These are phyloP conservation scores for Buteo buteo DNA, from an alignment of 2,113 vertebrate species.

Conservation along the genomic window DNA sequence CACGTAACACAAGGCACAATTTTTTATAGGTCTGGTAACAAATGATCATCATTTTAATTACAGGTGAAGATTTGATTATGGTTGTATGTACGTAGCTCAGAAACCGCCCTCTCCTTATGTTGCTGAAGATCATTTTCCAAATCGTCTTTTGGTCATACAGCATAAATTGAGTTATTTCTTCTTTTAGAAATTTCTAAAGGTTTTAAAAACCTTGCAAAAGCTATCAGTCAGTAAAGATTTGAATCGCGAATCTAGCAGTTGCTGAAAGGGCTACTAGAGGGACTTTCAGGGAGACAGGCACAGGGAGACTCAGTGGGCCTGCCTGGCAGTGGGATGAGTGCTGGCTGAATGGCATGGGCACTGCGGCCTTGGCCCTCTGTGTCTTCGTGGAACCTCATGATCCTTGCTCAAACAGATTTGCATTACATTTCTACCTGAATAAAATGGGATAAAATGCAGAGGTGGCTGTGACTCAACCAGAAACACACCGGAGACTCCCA, in stretches of 20 bases:
- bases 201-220: not conserved
- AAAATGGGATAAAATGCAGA: not conserved
- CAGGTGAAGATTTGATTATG: not conserved
- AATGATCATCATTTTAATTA: not conserved
- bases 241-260: not conserved
- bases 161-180: not conserved
- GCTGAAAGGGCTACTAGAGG: not conserved
- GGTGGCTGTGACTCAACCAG: not conserved
- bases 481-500: not conserved
- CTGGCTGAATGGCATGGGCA: not conserved
- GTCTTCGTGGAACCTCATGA: not conserved
- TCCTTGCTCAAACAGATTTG: not conserved
- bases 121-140: not conserved
- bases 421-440: not conserved
- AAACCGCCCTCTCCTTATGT: not conserved
- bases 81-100: not conserved
- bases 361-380: not conserved
- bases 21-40: not conserved
- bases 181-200: not conserved
- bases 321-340: not conserved
- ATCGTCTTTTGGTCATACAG: not conserved
- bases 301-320: not conserved
- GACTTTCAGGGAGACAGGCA: not conserved
- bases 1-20: not conserved
- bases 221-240: not conserved